Percentiles rank a stretch among this genome's conserved stretches.
Evolutionary conservation across 2,888 invertebrate species (phyloP).

Genomic region (Kuschelorhynchus macadamiae): DNA sequence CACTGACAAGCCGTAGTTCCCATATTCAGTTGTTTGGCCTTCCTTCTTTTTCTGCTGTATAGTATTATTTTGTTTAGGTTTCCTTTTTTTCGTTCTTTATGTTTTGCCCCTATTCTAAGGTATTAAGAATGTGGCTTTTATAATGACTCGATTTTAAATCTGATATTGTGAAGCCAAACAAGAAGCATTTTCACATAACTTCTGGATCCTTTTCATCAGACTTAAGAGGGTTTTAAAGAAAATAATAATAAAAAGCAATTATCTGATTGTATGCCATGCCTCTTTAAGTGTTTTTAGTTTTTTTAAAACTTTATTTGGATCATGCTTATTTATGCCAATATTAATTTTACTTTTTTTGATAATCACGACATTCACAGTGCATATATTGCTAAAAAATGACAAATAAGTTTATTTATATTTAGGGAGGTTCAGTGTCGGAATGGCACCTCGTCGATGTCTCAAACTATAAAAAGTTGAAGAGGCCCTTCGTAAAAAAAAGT

Average conservation of each 20-base stretch:
- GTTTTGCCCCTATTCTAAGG: constrained; percentile 43
- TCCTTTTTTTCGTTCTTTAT: constrained; percentile 43
- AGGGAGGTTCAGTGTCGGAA: too few species aligned
- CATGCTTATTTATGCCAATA: too few species aligned
- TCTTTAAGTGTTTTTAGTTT: not conserved
- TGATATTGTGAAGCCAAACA: constrained; percentile 36
- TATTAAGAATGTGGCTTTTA: constrained; percentile 46
- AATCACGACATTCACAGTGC: not conserved
- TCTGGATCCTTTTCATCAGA: constrained; percentile 20
- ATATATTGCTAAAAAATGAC: too few species aligned
- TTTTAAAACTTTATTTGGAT: too few species aligned
- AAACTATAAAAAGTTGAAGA: too few species aligned
- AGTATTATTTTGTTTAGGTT: constrained; percentile 39
- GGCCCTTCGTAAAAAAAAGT: too few species aligned
- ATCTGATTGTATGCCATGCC: constrained; percentile 7
- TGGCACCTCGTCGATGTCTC: too few species aligned
- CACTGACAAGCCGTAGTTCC: constrained; percentile 27
- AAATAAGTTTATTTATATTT: too few species aligned
- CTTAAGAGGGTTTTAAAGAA: constrained; percentile 16
- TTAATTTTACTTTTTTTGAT: too few species aligned
- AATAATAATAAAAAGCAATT: constrained; percentile 20
- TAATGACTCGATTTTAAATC: constrained; percentile 47
- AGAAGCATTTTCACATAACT: constrained; percentile 40
- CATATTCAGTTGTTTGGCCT: constrained; percentile 41
- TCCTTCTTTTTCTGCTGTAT: constrained; percentile 38